A percentile compares a stretch with the other conserved stretches of the same genome.
phyloP scores from a whole-genome alignment of 2,797 vertebrate genomes.

The Fistularia tabacaria region DNA sequence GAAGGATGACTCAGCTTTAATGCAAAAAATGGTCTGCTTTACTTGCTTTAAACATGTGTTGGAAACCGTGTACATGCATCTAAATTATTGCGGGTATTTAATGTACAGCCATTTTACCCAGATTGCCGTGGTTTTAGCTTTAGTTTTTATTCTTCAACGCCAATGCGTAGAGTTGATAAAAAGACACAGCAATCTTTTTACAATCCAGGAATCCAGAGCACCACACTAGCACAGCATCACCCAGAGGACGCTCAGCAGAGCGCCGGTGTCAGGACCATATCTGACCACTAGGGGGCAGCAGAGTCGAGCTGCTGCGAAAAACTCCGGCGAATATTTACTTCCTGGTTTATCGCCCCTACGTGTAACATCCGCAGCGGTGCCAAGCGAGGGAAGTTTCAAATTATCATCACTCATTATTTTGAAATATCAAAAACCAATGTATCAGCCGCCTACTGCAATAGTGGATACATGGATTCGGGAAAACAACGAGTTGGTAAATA shows the following conservation, averaged over 20 bases:
- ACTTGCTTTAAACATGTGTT: constrained; percentile 13
- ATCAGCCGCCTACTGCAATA: constrained; percentile 20
- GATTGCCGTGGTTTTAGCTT: too few relatives aligned
- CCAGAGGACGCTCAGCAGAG: constrained; percentile 25
- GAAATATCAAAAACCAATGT: constrained; percentile 10
- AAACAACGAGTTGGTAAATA: constrained; percentile 61
- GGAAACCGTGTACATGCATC: not conserved
- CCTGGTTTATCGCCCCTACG: constrained; percentile 23
- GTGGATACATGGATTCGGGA: constrained; percentile 50
- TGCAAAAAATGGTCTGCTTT: constrained; percentile 45
- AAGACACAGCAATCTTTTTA: too few relatives aligned
- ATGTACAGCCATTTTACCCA: too few relatives aligned
- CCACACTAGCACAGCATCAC: constrained; percentile 19
- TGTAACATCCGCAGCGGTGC: not conserved
- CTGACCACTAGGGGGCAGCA: constrained; percentile 42
- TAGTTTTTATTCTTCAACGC: too few relatives aligned
- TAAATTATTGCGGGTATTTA: too few relatives aligned
- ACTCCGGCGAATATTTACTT: constrained; percentile 15
- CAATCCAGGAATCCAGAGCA: too few relatives aligned
- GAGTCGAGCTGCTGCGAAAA: not conserved
- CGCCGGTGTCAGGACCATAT: not conserved
- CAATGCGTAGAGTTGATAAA: too few relatives aligned
- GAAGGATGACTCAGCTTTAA: constrained; percentile 66
- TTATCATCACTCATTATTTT: too few relatives aligned
- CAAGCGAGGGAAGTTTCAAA: constrained; percentile 59